Base-by-base conservation (phyloP, 2,888 invertebrate species). In the Dendrolimus pini region DNA sequence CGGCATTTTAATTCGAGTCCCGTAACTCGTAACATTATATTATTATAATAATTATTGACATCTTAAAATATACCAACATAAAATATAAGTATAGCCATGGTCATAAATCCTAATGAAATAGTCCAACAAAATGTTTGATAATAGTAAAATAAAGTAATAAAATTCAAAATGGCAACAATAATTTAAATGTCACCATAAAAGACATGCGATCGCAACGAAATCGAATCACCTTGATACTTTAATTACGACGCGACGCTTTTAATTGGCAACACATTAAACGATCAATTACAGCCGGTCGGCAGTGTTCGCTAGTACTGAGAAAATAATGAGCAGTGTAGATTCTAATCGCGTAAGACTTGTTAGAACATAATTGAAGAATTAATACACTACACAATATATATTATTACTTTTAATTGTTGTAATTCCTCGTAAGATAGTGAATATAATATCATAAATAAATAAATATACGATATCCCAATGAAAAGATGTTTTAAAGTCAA, bases 291-390 rank as follows among this genome's bases (percentile, higher is more conserved):
- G 63, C 64, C 59, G 62, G 62, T 60, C 60, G 61, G 60, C 61
- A 56, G 41, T 56, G 14, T 56, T 56, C 53, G 64, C 62, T 65
- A 61, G 62, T 63, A 63, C 65, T 66, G 61, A 67, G 65, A 68
- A 68, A 67, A 69, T 70, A 70, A 72, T 67, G 66, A 68, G 67
- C 62, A 63, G 60, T 65, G 68, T 68, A 68, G 66, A 68, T 68
- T 59, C 67, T 66, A 69, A 69, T 70, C 66, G 65, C 60, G 64
- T 62, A 61, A 60, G 62, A 67, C 61, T 68, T 61, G 62, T 65
- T 69, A 66, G 60, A 57, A 63, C 54, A 58, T 57, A 59, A 54
- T 60, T 58, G 57, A 58, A 42, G 52, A 55, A 53, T 41, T 13
- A 58, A 53, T 58, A 14, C 47, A 41, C 55, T 55, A 10, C 18